Evolutionary conservation across 37 sponge, comb jelly and placozoan genomes (phyloP).

Genomic region (Haliclona indistincta): DNA sequence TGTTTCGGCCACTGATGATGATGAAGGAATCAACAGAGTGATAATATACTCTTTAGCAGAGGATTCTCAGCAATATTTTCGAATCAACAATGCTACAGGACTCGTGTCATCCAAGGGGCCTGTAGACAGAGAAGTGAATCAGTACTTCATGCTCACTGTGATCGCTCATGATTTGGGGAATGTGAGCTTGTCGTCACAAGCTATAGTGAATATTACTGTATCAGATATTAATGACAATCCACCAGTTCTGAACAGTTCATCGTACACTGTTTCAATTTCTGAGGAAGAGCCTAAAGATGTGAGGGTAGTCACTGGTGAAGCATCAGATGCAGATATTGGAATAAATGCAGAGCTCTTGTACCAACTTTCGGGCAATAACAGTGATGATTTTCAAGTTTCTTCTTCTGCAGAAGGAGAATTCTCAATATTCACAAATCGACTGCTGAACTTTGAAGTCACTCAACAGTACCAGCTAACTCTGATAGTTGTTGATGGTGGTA

Average conservation of each 20-base stretch:
- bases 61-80: slow-evolving; percentile 7
- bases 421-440: not conserved
- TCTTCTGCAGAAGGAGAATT: slow-evolving; percentile 17
- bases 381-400: slow-evolving; percentile 10
- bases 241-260: slow-evolving; percentile 37
- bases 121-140: slow-evolving; percentile 14
- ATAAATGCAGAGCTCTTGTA: slow-evolving; percentile 14
- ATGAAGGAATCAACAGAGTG: slow-evolving; percentile 47
- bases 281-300: slow-evolving; percentile 32
- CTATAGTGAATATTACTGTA: slow-evolving; percentile 9
- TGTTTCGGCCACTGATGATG: slow-evolving; percentile 58
- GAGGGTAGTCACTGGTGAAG: slow-evolving; percentile 5
- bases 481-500: slow-evolving; percentile 57
- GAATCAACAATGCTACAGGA: not conserved
- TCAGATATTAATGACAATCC: slow-evolving; percentile 68
- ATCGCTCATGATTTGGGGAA: slow-evolving; percentile 14
- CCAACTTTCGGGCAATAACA: slow-evolving; percentile 14
- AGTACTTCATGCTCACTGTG: not conserved
- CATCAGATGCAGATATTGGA: slow-evolving; percentile 40
- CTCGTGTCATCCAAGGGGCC: slow-evolving; percentile 5
- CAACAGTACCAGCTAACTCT: slow-evolving; percentile 38
- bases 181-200: not conserved
- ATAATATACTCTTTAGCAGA: slow-evolving; percentile 33
- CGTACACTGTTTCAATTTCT: slow-evolving; percentile 1
- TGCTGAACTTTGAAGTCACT: slow-evolving; percentile 24